A percentile compares a stretch with the other conserved stretches of the same genome.
Conservation (phyloP, 2,888 invertebrate species). For the Cryptosula pallasiana region DNA sequence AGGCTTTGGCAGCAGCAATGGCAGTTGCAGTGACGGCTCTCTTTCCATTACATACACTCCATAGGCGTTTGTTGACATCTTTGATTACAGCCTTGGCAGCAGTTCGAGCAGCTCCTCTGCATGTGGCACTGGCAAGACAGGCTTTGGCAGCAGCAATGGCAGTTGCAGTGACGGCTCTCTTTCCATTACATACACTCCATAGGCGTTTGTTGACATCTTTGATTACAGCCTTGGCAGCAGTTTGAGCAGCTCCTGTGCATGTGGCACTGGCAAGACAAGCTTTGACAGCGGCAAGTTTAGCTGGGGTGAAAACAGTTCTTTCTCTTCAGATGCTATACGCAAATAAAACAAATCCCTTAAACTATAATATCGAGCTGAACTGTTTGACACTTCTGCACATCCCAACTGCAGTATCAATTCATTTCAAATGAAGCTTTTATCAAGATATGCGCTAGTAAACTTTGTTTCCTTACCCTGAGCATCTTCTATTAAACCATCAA, state of each 20-base stretch:
- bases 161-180: not conserved
- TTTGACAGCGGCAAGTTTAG: not conserved
- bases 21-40: not conserved
- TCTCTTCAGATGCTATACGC: not conserved
- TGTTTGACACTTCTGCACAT: too few species aligned
- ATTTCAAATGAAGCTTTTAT: too few species aligned
- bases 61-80: not conserved
- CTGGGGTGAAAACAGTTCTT: not conserved
- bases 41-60: not conserved
- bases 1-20: not conserved
- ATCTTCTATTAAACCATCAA: not conserved
- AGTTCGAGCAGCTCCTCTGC: not conserved
- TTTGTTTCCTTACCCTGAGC: not conserved
- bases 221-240: not conserved
- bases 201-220: not conserved
- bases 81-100: not conserved
- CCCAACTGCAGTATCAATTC: too few species aligned
- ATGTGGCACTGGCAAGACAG: not conserved
- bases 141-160: not conserved
- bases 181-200: not conserved
- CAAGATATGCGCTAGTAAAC: too few species aligned
- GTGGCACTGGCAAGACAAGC: not conserved
- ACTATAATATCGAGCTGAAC: too few species aligned
- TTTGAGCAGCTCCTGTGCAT: not conserved
- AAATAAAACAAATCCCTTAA: not conserved